Base-by-base conservation (phyloP, 2,888 invertebrate species). In the Eurois occulta region DNA sequence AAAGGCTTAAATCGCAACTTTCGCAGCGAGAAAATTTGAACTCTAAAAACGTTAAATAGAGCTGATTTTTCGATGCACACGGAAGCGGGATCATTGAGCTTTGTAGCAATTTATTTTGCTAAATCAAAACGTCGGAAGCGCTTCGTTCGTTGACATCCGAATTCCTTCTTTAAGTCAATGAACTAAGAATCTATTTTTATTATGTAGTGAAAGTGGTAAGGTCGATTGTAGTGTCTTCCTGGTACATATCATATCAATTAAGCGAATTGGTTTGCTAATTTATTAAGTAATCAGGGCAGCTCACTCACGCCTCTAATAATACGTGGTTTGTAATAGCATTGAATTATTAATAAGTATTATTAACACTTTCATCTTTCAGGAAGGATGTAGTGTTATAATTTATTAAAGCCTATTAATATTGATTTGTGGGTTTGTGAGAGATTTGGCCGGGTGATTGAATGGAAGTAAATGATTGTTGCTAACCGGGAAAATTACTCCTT, bases 1-100 rank as follows among this genome's bases (percentile, higher is more conserved):
- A 94, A 91, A 70, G 92, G 67, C 91, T 70, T 89, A 95, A 88
- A 87, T 87, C 83, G 83, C 88, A 74, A 77, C 69, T 72, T 80
- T 69, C 6, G 48, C 46, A 62, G 38, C 86, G 91, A 82, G 76
- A 70, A 11, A 94, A 89, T 87, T 74, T 88, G n/a, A 82, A 90
- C 91, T 89, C 86, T 93, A 93, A 72, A 55, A 1, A 24, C 11
- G 0, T 81, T 91, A 24, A 1, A 62, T 73, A 94, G 87, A 91
- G 91, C 86, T 81, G 78, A 88, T 78, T 89, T 86, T 94, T 43
- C 81, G 52, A 75, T 75, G 78, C 81, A 89, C 86, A 88, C 92
- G 91, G 91, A 94, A 93, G 94, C 91, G 95, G 94, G 96, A 96
- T 95, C 96, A 95, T 94, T 96, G 96, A 94, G 96, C 96, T 96